Base-by-base conservation (phyloP, 53 echinoderm and acorn worm genomes). In the Stichopus horrens region DNA sequence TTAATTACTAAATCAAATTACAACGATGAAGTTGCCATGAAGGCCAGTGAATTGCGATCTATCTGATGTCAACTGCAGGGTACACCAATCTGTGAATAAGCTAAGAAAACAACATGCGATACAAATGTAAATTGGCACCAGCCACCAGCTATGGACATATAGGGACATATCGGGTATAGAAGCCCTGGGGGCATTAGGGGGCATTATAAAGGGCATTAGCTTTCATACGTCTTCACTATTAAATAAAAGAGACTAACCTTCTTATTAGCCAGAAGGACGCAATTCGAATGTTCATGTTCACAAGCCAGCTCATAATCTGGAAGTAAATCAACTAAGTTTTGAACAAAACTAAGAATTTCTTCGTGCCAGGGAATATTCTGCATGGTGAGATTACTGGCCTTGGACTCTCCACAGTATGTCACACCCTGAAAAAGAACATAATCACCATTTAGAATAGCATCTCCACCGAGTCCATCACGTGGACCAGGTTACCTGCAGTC, bases 211-310 rank as follows among this genome's bases (percentile, higher is more conserved):
- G n/a, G n/a, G n/a, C n/a, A 37, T 37, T 37, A 37, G 37, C 37
- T 37, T 37, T 37, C 37, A 37, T 37, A n/a, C n/a, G 37, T 37
- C 16, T 63, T 63, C 63, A 63, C 16, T 63, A 8, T 16, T 63
- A 13, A 16, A 63, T 63, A 13, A 63, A 63, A 63, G 63, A 0
- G 8, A 54, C 86, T 60, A 16, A 92, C 92, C 97, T 97, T 97
- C 79, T 91, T 95, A 74, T 97, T 88, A 0, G 97, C 97, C 65
- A 91, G 90, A 18, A 97, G 86, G 11, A 97, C 90, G 79, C 97
- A 97, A 86, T 97, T 97, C 6, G 97, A 97, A 83, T 97, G 97
- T 60, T 95, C 97, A 91, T 97, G 97, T 74, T 97, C 97, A 85
- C 95, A 88, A 23, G 97, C 97, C 14, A 97, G 94, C 77, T 91